phyloP scores from a whole-genome alignment of 1,140 invertebrate genomes.

The Artemia franciscana region DNA sequence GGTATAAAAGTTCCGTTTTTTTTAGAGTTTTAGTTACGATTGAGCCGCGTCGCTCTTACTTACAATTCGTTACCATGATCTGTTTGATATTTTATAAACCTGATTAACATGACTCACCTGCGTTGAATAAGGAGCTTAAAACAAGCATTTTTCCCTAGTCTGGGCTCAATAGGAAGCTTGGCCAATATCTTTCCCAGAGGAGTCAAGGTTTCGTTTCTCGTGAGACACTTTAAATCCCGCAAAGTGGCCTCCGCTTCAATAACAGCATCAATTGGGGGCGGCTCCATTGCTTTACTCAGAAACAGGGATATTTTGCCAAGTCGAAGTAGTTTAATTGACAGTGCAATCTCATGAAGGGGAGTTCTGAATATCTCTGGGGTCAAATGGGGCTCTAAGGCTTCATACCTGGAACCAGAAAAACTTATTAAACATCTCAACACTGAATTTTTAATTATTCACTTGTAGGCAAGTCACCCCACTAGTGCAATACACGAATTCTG shows the following conservation, averaged over 20 bases:
- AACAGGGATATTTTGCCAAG: slow-evolving; percentile 76
- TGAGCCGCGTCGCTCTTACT: no score
- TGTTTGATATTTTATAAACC: no score
- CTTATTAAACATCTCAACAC: no score
- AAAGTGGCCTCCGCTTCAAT: slow-evolving; percentile 23
- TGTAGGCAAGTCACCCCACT: no score
- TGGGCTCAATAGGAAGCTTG: slow-evolving; percentile 69
- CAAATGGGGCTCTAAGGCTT: slow-evolving; percentile 62
- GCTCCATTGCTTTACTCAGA: slow-evolving; percentile 74
- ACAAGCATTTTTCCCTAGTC: slow-evolving; percentile 88
- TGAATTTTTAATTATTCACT: no score
- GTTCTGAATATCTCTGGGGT: slow-evolving; percentile 90
- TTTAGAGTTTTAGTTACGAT: no score
- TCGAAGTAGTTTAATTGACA: slow-evolving; percentile 63
- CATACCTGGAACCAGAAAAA: slow-evolving; percentile 23
- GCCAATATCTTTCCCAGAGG: slow-evolving; percentile 77
- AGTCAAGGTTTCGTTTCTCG: slow-evolving; percentile 57
- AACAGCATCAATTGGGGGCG: slow-evolving; percentile 48
- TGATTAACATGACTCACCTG: no score
- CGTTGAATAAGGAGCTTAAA: slow-evolving; percentile 37
- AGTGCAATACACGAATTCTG: no score
- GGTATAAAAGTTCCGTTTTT: no score
- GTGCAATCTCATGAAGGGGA: slow-evolving; percentile 66
- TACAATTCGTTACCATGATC: no score
- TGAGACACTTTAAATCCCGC: slow-evolving; percentile 64